Evolutionary conservation across 1,140 invertebrate genomes (phyloP), one percentile per base, ranked within the genome.

Genomic region (Monomorium pharaonis): DNA sequence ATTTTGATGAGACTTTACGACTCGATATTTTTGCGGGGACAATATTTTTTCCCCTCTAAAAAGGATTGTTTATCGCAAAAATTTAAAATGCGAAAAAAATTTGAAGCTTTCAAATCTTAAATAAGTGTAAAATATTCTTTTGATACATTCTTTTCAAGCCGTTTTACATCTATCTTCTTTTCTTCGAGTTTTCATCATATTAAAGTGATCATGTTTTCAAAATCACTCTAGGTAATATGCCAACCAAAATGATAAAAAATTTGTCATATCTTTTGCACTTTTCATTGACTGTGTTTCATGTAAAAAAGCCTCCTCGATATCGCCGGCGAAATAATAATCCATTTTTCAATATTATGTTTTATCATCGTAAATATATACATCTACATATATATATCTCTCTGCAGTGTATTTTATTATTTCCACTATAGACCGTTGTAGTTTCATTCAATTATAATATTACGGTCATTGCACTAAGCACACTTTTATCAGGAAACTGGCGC

Each of bases 391-490:
- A 4, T 44, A 76, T n/a, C 44, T 77, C 21, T 76, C 2, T 42
- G 33, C n/a, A 44, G 4, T 30, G 2, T 58, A 47, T 44, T 58
- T 75, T 63, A 63, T 27, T 27, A 7, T 77, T 44, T 44, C 16
- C 24, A 44, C 12, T 14, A 1, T 5, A 42, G 9, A 18, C 44
- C n/a, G 18, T 5, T 65, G n/a, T 54, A 67, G 7, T 78, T 51
- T 65, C n/a, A 49, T 65, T 78, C 42, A 42, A 80, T 67, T 69
- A 80, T n/a, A 27, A 80, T 51, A 54, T 54, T 51, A 65, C n/a
- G 44, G 14, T 78, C 44, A 65, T 67, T 30, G 62, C 16, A 5
- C 37, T 54, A 78, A 78, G 44, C 18, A 49, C 9, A 42, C 76
- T 67, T 67, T 69, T 67, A 69, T 67, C 44, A 49, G 16, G 9